Evolutionary conservation across 2,113 vertebrate genomes (phyloP).

Genomic region (Pao palembangensis): DNA sequence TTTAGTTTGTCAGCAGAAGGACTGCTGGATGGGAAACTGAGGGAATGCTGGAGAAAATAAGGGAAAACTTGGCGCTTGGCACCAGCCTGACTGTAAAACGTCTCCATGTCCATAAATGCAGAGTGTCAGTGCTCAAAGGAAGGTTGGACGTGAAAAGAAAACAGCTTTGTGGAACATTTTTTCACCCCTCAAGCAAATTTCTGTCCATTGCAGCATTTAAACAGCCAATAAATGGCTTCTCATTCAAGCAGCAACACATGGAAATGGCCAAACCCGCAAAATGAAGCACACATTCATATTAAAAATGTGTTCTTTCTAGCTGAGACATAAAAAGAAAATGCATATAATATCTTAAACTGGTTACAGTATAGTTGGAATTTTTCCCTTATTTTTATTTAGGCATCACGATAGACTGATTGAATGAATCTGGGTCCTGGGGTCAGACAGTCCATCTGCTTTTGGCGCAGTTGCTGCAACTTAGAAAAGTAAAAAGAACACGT

Average conservation of each 20-base stretch:
- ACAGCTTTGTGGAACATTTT: conserved; percentile 25
- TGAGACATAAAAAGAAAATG: no score
- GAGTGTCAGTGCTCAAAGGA: conserved; percentile 27
- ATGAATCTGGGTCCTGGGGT: conserved; percentile 19
- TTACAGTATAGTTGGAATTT: no score
- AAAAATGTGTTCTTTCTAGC: no score
- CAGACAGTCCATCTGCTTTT: background rate
- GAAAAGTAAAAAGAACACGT: background rate
- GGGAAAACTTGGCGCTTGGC: conserved; percentile 41
- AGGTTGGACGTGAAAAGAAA: conserved; percentile 15
- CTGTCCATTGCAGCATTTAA: conserved; percentile 27
- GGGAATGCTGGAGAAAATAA: conserved; percentile 31
- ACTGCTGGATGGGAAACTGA: conserved; percentile 35
- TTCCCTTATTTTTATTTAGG: no score
- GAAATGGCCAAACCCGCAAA: conserved; percentile 46
- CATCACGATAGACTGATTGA: conserved; percentile 14
- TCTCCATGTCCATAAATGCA: conserved; percentile 43
- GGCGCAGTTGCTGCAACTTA: background rate
- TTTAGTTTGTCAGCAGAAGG: conserved; percentile 28
- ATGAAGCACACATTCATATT: no score
- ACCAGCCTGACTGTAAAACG: conserved; percentile 34
- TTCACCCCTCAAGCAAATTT: conserved; percentile 16
- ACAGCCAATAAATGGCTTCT: conserved; percentile 48
- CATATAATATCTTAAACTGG: no score
- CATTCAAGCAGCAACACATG: conserved; percentile 57